Conservation (phyloP, 1,140 invertebrate species). For the Mactra quadrangularis region DNA sequence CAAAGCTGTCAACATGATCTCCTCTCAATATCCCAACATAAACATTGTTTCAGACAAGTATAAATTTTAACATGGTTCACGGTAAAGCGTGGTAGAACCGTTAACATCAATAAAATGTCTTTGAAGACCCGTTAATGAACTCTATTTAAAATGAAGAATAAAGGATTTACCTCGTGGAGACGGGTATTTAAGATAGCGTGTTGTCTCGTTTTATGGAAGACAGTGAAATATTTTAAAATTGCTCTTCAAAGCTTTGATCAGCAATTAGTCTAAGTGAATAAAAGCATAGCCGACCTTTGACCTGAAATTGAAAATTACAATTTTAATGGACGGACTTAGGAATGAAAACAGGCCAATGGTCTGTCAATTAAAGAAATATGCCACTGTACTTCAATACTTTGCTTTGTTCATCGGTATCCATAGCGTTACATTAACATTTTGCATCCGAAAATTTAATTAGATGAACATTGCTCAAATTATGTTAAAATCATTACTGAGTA, state of each 20-base stretch:
- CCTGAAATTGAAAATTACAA: slow-evolving; percentile 13
- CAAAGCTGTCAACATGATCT: too few species aligned
- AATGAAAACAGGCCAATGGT: slow-evolving; percentile 35
- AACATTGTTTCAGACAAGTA: too few species aligned
- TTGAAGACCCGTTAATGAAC: slow-evolving; percentile 43
- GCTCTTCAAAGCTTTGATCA: slow-evolving; percentile 51
- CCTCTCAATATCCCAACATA: too few species aligned
- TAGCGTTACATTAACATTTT: slow-evolving; percentile 11
- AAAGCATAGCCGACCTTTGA: slow-evolving; percentile 38
- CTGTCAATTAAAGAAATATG: slow-evolving; percentile 20
- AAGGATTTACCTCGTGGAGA: neutral
- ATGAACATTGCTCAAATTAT: slow-evolving; percentile 46
- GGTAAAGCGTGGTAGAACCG: slow-evolving; percentile 9
- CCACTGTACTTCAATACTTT: neutral
- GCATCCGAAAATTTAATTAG: slow-evolving; percentile 50
- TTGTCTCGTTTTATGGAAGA: neutral
- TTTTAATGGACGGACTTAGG: slow-evolving; percentile 23
- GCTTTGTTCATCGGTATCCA: neutral
- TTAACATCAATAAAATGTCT: slow-evolving; percentile 33
- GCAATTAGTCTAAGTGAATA: slow-evolving; percentile 22
- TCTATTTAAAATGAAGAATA: slow-evolving; percentile 30
- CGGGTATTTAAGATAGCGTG: slow-evolving; percentile 31
- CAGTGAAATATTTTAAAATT: slow-evolving; percentile 38
- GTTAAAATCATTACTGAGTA: slow-evolving; percentile 38
- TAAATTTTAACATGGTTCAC: slow-evolving; percentile 16